These are phyloP conservation scores for Agriopis aurantiaria DNA, from an alignment of 2,888 invertebrate species.

Conservation along the genomic window DNA sequence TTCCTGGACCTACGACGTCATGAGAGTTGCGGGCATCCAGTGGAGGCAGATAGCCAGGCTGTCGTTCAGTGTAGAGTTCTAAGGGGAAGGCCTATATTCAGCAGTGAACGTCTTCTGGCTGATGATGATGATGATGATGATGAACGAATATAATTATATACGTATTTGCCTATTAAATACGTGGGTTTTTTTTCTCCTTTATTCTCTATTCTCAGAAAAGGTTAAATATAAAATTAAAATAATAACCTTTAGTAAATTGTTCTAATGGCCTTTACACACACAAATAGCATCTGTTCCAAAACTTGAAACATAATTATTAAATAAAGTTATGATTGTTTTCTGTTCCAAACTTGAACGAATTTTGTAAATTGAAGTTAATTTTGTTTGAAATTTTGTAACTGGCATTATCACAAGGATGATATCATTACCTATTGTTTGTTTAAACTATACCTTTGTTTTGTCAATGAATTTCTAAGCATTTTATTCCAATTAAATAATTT, in stretches of 20 bases:
- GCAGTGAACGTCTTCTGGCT: no score
- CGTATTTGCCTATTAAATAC: background rate
- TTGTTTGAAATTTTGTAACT: slow-evolving; percentile 19
- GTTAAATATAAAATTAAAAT: background rate
- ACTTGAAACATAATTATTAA: slow-evolving; percentile 21
- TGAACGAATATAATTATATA: background rate
- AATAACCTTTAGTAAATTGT: slow-evolving; percentile 6
- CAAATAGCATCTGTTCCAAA: slow-evolving; percentile 17
- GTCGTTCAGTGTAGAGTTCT: no score
- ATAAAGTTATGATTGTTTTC: slow-evolving; percentile 31
- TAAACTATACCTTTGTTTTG: no score
- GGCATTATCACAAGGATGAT: slow-evolving; percentile 63
- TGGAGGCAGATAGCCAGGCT: no score
- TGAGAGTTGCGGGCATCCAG: no score
- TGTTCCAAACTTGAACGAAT: slow-evolving; percentile 24
- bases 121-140: no score
- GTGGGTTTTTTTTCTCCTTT: background rate
- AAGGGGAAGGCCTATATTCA: no score
- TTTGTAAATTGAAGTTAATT: slow-evolving; percentile 25
- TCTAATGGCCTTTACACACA: slow-evolving; percentile 20
- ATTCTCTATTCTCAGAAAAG: background rate
- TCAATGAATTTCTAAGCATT: no score
- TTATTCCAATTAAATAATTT: no score
- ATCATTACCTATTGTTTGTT: background rate
- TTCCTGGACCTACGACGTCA: no score